Conservation (phyloP, 2,797 vertebrate species). For the Anguilla obscura region DNA sequence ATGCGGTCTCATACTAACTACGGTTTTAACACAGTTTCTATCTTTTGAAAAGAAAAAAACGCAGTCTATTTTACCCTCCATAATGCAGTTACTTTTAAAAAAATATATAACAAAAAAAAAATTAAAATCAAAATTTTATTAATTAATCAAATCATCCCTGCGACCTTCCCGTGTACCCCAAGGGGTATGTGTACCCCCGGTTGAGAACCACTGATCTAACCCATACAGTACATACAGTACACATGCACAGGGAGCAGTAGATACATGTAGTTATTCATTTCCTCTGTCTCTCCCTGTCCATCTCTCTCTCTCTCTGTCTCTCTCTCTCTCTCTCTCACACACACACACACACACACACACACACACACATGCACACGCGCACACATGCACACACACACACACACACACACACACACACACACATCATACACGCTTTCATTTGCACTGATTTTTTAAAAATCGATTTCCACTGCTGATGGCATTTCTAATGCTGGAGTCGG, state of each 20-base stretch:
- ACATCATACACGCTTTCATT: background rate
- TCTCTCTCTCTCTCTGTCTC: conserved; percentile 28
- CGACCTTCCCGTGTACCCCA: too few relatives aligned
- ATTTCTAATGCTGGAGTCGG: background rate
- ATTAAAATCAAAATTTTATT: too few relatives aligned
- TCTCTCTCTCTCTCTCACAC: background rate
- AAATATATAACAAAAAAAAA: too few relatives aligned
- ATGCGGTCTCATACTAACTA: too few relatives aligned
- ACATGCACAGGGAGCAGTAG: background rate
- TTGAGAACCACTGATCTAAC: background rate
- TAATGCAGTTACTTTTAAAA: too few relatives aligned
- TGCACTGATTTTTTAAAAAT: background rate
- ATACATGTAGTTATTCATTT: background rate
- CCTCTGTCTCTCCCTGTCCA: conserved; percentile 35
- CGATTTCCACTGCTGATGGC: background rate
- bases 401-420: background rate
- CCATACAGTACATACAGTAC: background rate
- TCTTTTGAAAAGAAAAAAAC: too few relatives aligned
- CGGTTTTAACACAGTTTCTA: too few relatives aligned
- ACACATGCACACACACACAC: background rate
- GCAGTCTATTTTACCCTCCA: too few relatives aligned
- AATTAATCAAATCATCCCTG: too few relatives aligned
- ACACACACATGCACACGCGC: background rate
- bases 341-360: background rate
- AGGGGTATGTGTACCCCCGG: too few relatives aligned